Percentiles rank a stretch among this genome's conserved stretches.
These are phyloP conservation scores for Alloscopus bannaensis DNA, from an alignment of 2,888 invertebrate genomes.

Conservation along the genomic window DNA sequence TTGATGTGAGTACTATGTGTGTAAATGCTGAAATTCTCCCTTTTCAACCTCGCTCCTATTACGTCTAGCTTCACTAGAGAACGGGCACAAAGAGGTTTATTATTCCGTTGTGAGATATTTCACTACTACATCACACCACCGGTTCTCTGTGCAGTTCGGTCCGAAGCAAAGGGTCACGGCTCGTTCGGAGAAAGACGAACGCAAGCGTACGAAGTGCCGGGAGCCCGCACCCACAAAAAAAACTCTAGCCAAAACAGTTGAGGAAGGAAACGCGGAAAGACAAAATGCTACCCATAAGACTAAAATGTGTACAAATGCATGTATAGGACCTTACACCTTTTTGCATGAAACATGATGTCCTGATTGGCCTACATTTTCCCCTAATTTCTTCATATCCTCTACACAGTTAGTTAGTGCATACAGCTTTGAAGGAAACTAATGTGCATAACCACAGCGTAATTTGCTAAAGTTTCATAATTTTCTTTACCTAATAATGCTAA, in stretches of 20 bases:
- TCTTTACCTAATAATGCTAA: slow-evolving; percentile 55
- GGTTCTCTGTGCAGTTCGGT: slow-evolving; percentile 1
- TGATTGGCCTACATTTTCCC: slow-evolving; percentile 27
- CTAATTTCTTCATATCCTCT: no score
- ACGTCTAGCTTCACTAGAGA: not conserved
- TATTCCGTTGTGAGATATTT: not conserved
- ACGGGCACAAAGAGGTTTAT: not conserved
- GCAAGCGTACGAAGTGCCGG: slow-evolving; percentile 44
- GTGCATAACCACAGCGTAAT: no score
- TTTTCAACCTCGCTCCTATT: slow-evolving; percentile 17
- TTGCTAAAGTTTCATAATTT: not conserved
- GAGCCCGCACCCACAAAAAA: slow-evolving; percentile 50
- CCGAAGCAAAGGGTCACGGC: slow-evolving; percentile 55
- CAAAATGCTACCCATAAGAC: no score
- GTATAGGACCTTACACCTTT: slow-evolving; percentile 13
- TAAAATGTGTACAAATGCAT: not conserved
- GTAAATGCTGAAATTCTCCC: no score
- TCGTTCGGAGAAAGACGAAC: slow-evolving; percentile 54
- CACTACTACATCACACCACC: slow-evolving; percentile 37
- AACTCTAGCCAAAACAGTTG: not conserved
- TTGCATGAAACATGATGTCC: slow-evolving; percentile 13
- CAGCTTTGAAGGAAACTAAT: no score
- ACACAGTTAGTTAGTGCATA: no score
- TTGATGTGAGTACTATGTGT: no score
- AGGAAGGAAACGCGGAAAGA: slow-evolving; percentile 52